Percentiles rank a stretch among this genome's conserved stretches.
These are phyloP conservation scores for Chromis chromis DNA, from an alignment of 2,797 vertebrate genomes.

Conservation along the genomic window DNA sequence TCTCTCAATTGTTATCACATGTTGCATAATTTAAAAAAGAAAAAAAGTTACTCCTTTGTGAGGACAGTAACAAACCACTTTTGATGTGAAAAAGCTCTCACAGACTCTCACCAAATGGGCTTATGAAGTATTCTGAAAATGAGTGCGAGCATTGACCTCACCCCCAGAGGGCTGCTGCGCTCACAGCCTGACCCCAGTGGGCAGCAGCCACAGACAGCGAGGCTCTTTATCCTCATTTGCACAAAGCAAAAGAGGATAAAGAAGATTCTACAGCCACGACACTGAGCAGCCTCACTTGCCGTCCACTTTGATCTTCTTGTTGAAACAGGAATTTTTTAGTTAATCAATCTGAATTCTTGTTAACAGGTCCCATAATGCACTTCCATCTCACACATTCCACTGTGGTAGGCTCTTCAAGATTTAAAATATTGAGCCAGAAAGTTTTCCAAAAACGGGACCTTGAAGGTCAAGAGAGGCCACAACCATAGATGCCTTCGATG, in stretches of 20 bases:
- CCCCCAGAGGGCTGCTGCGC: not conserved
- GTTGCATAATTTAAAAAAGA: not conserved
- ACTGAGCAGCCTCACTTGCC: not conserved
- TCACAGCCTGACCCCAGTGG: slow-evolving; percentile 1
- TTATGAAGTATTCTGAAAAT: slow-evolving; percentile 3
- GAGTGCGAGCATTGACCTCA: slow-evolving; percentile 17
- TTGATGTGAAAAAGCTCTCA: not conserved
- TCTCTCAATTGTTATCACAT: not conserved
- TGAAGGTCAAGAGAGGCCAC: slow-evolving; percentile 1
- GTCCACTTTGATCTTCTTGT: not conserved
- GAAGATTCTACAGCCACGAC: not conserved
- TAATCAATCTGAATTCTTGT: not conserved
- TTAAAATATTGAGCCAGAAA: slow-evolving; percentile 29
- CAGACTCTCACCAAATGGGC: not conserved
- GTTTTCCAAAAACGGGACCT: not conserved
- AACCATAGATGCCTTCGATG: no score
- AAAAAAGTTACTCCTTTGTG: not conserved
- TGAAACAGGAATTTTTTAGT: not conserved
- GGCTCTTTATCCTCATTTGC: slow-evolving; percentile 18
- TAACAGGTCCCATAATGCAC: not conserved
- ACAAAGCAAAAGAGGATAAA: slow-evolving; percentile 9
- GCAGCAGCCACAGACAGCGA: slow-evolving; percentile 18
- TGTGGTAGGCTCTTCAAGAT: slow-evolving; percentile 23
- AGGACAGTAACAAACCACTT: not conserved
- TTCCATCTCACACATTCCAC: slow-evolving; percentile 22